Conservation (phyloP, 2,888 invertebrate genomes). For the Oligia fasciuncula region DNA sequence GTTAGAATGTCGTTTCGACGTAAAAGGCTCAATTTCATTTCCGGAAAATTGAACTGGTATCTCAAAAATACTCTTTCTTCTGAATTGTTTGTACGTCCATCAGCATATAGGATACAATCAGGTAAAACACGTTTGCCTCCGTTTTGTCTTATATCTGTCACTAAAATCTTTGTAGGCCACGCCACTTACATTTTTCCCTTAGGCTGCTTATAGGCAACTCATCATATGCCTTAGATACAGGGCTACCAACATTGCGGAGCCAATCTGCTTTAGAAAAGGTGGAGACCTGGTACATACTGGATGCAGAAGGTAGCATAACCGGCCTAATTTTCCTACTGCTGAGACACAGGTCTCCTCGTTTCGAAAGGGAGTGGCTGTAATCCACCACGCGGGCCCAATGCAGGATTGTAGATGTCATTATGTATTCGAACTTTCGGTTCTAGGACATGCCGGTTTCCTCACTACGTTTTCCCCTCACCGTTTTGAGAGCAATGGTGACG, state of each 20-base stretch:
- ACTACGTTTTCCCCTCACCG: background rate
- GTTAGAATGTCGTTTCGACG: background rate
- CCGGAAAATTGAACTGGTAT: background rate
- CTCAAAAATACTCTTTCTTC: background rate
- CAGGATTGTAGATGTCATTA: too few relatives aligned
- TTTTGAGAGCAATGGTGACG: background rate
- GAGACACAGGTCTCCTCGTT: too few relatives aligned
- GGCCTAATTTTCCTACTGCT: too few relatives aligned
- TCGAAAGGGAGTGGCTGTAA: too few relatives aligned
- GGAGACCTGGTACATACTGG: background rate
- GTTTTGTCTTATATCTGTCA: conserved; percentile 50
- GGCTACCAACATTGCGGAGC: conserved; percentile 41
- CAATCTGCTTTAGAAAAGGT: background rate
- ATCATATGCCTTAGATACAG: conserved; percentile 45
- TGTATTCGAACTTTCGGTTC: too few relatives aligned
- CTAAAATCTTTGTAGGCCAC: conserved; percentile 56
- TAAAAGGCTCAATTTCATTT: background rate
- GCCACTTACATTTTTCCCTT: conserved; percentile 54
- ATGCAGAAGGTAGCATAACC: background rate
- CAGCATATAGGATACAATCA: conserved; percentile 55
- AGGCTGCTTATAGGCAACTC: conserved; percentile 51
- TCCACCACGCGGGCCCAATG: too few relatives aligned
- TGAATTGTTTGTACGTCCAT: background rate
- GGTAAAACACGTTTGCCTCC: conserved; percentile 35
- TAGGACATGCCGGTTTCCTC: background rate